Conservation (phyloP, 2,888 invertebrate species). For the Meteorus cinctellus region DNA sequence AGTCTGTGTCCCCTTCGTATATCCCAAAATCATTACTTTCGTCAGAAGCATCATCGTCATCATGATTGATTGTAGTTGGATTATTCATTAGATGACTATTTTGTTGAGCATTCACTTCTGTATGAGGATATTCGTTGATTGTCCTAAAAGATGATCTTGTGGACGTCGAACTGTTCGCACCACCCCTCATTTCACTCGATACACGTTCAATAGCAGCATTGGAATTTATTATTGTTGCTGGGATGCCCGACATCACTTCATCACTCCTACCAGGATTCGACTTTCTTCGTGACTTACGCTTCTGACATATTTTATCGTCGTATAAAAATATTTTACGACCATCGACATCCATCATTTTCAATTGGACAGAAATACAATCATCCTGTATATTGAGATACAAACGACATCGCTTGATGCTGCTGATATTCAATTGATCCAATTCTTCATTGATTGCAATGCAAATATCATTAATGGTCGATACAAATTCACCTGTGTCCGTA, state of each 20-base stretch:
- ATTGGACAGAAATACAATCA: constrained; percentile 54
- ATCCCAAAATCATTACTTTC: neutral
- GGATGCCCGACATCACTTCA: neutral
- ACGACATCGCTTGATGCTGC: constrained; percentile 48
- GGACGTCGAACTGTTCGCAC: neutral
- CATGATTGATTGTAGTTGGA: neutral
- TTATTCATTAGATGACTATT: neutral
- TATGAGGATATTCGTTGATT: neutral
- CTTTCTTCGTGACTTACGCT: neutral
- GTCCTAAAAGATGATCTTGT: neutral
- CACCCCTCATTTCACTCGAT: neutral
- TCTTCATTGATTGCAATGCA: constrained; percentile 48
- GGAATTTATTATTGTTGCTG: neutral
- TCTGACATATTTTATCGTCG: constrained; percentile 45
- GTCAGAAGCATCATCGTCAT: neutral
- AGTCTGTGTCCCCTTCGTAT: neutral
- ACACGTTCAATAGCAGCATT: neutral
- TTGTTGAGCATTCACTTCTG: neutral
- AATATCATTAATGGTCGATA: constrained; percentile 40
- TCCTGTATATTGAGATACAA: constrained; percentile 56
- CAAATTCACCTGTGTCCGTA: constrained; percentile 35
- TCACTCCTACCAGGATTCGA: neutral
- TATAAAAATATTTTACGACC: constrained; percentile 49
- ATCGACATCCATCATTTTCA: constrained; percentile 46
- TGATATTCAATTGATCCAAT: constrained; percentile 46